Evolutionary conservation across 2,888 invertebrate species (phyloP).

Genomic region (Serripes groenlandicus): DNA sequence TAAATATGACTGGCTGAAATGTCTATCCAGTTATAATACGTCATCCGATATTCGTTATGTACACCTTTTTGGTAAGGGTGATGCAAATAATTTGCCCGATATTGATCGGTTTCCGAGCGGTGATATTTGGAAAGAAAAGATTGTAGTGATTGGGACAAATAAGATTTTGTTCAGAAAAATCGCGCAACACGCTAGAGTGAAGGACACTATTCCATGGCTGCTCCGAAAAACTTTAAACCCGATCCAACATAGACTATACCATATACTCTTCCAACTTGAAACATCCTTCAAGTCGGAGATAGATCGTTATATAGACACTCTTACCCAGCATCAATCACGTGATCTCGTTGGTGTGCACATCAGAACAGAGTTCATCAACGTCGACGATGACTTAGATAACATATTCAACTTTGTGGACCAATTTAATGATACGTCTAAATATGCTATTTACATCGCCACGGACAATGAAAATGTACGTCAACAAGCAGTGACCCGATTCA

Average conservation of each 20-base stretch:
- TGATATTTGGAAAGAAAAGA: neutral
- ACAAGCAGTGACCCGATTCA: neutral
- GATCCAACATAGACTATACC: neutral
- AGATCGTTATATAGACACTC: neutral
- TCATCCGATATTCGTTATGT: neutral
- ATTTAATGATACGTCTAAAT: neutral
- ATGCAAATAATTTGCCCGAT: neutral
- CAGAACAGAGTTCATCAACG: neutral
- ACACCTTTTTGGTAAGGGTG: neutral
- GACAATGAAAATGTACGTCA: neutral
- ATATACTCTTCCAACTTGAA: neutral
- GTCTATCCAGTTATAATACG: too few relatives aligned
- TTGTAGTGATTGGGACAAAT: neutral
- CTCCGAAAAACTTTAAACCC: neutral
- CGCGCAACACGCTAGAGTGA: neutral
- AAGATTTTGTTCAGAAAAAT: neutral
- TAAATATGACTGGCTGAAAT: neutral
- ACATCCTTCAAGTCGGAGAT: neutral
- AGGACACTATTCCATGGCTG: neutral
- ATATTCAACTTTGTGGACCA: neutral
- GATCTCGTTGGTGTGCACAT: neutral
- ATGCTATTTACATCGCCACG: neutral
- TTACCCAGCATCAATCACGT: neutral
- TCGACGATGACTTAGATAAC: neutral
- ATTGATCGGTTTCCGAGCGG: neutral